A percentile compares a stretch with the other conserved stretches of the same genome.
Conservation (phyloP, 2,113 vertebrate species). For the Psilopsiagon aurifrons region DNA sequence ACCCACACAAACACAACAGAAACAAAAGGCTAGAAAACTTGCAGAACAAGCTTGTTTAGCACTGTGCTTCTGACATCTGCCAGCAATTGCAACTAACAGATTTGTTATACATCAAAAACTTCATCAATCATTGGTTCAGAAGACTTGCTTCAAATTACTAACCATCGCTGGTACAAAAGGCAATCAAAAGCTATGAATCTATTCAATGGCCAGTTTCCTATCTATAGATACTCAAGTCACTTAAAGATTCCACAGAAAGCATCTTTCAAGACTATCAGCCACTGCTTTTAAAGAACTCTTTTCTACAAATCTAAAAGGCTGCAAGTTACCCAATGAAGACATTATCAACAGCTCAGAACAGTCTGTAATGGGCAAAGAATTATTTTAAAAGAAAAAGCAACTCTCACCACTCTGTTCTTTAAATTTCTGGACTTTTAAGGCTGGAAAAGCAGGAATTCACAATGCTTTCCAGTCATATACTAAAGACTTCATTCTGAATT, state of each 20-base stretch:
- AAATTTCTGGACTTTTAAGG: neutral
- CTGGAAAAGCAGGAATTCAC: neutral
- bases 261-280: neutral
- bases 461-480: neutral
- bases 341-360: neutral
- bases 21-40: neutral
- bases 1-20: neutral
- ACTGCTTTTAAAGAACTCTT: neutral
- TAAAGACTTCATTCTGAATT: neutral
- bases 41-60: neutral
- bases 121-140: neutral
- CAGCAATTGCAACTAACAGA: neutral
- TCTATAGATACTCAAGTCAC: neutral
- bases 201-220: neutral
- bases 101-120: neutral
- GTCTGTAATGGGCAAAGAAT: neutral
- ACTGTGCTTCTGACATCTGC: neutral
- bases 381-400: neutral
- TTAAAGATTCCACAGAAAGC: neutral
- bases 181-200: neutral
- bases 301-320: neutral
- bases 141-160: neutral
- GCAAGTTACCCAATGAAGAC: neutral
- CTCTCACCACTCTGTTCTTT: neutral
- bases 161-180: neutral